Evolutionary conservation across 2,888 invertebrate genomes (phyloP), one percentile per base, ranked within the genome.

Genomic region (Plusia festucae): DNA sequence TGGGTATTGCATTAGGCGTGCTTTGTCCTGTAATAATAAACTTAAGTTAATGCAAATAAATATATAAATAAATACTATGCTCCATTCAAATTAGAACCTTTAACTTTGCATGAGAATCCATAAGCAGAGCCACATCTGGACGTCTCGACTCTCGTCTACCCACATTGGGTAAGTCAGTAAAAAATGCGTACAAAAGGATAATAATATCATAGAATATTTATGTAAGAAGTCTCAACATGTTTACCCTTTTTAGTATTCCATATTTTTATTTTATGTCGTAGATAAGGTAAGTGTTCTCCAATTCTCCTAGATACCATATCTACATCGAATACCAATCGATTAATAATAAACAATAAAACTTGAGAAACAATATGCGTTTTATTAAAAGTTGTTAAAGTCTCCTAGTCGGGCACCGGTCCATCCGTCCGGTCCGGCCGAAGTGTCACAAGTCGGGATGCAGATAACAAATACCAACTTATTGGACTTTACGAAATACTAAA

Each of bases 401-500:
- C 81, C 79, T 79, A 85, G 83, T 84, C 81, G 75, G 84, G 79
- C 81, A 75, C 68, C 68, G 73, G 78, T 81, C 81, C 78, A 82
- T 82, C 83, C 79, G 79, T 83, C 80, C 84, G 82, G 86, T 78
- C 82, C 84, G 84, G 84, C 82, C 85, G 82, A 88, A 86, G 86
- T 90, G 90, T 87, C 88, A 86, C 87, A 85, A 88, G 88, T 86
- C 86, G 82, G 87, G 86, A 83, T 85, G 81, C 82, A 86, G 91
- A 91, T 91, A 91, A 91, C 82, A 68, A 76, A 63, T 63, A 81
- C 85, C 68, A 83, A 73, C 59, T 57, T 66, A 67, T 57, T 65
- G 20, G 64, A 40, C 53, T 18, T 16, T 24, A 55, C 11, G 27
- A 8, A 62, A 58, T 6, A 24, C 11, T 13, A 40, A 53, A 8